A percentile compares a stretch with the other conserved stretches of the same genome.
Conservation (phyloP, 2,797 vertebrate species). For the Myotis pilosus region DNA sequence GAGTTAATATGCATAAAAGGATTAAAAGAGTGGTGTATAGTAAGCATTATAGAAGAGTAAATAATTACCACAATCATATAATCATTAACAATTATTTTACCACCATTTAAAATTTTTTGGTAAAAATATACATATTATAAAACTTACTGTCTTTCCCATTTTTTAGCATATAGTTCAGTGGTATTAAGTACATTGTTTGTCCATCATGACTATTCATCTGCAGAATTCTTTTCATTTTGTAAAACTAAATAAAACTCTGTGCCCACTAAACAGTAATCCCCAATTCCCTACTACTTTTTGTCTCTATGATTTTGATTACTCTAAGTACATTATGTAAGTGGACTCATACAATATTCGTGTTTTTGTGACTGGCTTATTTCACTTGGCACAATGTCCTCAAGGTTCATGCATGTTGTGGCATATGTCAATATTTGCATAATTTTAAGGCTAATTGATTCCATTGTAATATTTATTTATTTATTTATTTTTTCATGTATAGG, state of each 20-base stretch:
- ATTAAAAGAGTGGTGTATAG: background rate
- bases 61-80: background rate
- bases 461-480: no score
- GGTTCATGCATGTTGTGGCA: background rate
- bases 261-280: background rate
- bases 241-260: background rate
- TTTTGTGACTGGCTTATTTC: background rate
- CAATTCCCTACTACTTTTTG: background rate
- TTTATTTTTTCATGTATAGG: no score
- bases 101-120: background rate
- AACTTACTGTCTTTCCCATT: background rate
- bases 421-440: background rate
- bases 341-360: background rate
- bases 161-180: background rate
- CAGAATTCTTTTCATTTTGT: background rate
- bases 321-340: background rate
- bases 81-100: background rate
- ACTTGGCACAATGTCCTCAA: background rate
- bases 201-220: background rate
- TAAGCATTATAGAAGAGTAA: background rate
- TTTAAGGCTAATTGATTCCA: background rate
- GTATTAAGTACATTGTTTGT: background rate
- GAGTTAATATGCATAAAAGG: background rate
- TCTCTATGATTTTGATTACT: background rate
- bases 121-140: background rate